phyloP scores from a whole-genome alignment of 2,888 invertebrate species.

The Galeopsomyia nigrocyanea region DNA sequence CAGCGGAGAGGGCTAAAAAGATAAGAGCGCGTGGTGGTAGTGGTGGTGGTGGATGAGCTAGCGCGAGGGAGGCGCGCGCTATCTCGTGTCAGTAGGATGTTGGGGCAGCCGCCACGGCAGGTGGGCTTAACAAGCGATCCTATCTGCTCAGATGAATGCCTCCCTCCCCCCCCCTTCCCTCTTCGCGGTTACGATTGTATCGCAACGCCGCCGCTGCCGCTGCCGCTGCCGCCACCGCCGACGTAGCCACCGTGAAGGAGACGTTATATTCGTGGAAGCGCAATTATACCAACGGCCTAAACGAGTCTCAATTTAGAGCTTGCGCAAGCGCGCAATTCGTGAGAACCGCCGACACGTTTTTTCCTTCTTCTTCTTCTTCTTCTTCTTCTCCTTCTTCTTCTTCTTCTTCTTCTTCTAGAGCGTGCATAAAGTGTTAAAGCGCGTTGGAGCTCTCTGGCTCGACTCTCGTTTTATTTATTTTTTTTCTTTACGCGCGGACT shows the following conservation, averaged over 20 bases:
- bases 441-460: neutral
- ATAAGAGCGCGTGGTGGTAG: constrained; percentile 12
- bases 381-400: too few species aligned
- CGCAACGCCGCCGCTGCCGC: constrained; percentile 3
- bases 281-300: constrained; percentile 20
- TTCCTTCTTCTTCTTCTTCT: too few species aligned
- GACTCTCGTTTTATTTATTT: too few species aligned
- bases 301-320: constrained; percentile 21
- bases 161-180: neutral
- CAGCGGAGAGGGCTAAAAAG: constrained; percentile 21
- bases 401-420: too few species aligned
- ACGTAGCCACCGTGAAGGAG: constrained; percentile 16
- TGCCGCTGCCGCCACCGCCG: constrained; percentile 2
- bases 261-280: constrained; percentile 18
- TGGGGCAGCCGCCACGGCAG: constrained; percentile 52
- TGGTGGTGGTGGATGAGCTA: constrained; percentile 41
- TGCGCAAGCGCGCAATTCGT: neutral
- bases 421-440: too few species aligned
- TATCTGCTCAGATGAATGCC: constrained; percentile 67
- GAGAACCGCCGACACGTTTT: neutral
- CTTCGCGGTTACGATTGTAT: constrained; percentile 34
- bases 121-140: constrained; percentile 67
- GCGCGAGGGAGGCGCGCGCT: constrained; percentile 51
- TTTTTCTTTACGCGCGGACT: constrained; percentile 5
- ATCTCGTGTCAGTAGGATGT: constrained; percentile 63